phyloP scores from a whole-genome alignment of 2,797 vertebrate genomes.

The Emys orbicularis region DNA sequence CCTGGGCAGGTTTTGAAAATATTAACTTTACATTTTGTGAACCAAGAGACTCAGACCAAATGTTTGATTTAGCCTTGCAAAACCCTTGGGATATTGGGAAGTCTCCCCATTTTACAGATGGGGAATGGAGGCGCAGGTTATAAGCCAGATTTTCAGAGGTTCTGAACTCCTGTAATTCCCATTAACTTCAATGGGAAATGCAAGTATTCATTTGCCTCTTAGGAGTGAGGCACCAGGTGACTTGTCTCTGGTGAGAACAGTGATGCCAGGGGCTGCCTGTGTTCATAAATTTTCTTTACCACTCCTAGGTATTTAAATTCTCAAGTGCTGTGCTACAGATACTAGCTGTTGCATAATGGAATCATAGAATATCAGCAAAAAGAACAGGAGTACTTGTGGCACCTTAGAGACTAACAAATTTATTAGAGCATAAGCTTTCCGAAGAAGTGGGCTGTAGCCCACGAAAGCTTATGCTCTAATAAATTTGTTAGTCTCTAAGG shows the following conservation, averaged over 20 bases:
- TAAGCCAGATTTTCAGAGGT: background rate
- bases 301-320: background rate
- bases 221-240: background rate
- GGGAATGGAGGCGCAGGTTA: background rate
- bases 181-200: background rate
- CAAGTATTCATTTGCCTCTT: background rate
- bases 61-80: background rate
- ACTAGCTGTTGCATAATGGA: background rate
- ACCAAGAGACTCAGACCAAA: background rate
- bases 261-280: background rate
- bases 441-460: too few species aligned
- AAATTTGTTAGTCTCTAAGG: too few species aligned
- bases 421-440: too few species aligned
- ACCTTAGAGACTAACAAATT: too few species aligned
- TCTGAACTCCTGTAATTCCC: background rate
- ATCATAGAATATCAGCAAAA: too few species aligned
- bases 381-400: too few species aligned
- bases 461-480: too few species aligned
- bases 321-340: background rate
- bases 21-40: background rate
- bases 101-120: background rate
- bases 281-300: background rate
- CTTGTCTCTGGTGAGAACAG: background rate
- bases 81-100: background rate
- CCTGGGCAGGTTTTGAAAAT: background rate